Conservation (phyloP, 2,888 invertebrate genomes). For the Scrobipalpa costella region DNA sequence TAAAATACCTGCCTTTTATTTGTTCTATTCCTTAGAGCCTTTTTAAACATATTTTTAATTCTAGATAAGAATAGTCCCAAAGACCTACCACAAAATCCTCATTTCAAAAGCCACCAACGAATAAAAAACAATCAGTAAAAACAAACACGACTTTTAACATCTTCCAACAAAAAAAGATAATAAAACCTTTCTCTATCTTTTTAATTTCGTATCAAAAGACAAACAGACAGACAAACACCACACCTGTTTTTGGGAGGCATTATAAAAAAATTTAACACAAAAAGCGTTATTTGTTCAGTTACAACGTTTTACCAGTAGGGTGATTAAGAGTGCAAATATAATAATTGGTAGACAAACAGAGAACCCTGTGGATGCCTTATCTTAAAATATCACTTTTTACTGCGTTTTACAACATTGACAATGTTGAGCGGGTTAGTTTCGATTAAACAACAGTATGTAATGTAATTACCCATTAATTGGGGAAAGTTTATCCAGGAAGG, state of each 20-base stretch:
- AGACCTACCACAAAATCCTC: constrained; percentile 16
- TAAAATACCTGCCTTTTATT: no score
- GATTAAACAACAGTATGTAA: neutral
- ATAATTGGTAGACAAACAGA: neutral
- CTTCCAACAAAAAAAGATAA: constrained; percentile 43
- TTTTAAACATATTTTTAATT: constrained; percentile 10
- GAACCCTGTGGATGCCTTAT: constrained; percentile 1
- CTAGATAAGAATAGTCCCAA: neutral
- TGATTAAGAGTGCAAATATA: constrained; percentile 1
- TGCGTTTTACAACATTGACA: neutral
- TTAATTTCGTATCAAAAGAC: constrained; percentile 57
- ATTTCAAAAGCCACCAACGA: constrained; percentile 27
- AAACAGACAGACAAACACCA: constrained; percentile 50
- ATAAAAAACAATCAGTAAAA: constrained; percentile 39
- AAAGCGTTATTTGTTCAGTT: constrained; percentile 46
- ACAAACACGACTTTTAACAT: constrained; percentile 30
- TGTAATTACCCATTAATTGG: no score
- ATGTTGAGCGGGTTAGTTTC: neutral
- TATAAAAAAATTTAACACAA: constrained; percentile 40
- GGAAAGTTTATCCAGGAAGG: no score
- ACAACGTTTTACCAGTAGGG: constrained; percentile 35
- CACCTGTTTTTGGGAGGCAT: constrained; percentile 47
- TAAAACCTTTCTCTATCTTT: constrained; percentile 53
- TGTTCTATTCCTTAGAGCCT: no score
- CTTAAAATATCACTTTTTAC: constrained; percentile 1